These are phyloP conservation scores for Anagyrus pseudococci DNA, from an alignment of 2,888 invertebrate species.

Conservation along the genomic window DNA sequence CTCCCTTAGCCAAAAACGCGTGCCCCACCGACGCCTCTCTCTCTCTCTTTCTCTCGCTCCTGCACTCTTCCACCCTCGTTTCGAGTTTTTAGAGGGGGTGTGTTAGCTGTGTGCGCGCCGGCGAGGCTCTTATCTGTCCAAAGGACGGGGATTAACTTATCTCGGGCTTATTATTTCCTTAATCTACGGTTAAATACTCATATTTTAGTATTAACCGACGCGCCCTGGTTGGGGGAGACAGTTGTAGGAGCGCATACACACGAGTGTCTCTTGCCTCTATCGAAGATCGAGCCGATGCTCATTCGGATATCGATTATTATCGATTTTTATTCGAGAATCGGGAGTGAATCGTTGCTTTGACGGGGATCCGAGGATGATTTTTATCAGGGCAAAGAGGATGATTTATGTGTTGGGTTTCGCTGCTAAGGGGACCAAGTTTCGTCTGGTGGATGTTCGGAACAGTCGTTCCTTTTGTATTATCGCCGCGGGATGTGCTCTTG, in stretches of 20 bases:
- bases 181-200: conserved; percentile 61
- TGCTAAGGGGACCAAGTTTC: conserved; percentile 1
- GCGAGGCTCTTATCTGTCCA: conserved; percentile 51
- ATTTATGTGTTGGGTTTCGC: conserved; percentile 9
- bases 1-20: background rate
- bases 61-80: too few species aligned
- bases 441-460: too few species aligned
- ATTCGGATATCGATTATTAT: conserved; percentile 8
- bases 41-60: conserved; percentile 16
- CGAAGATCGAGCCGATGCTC: conserved; percentile 8
- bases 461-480: too few species aligned
- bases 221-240: conserved; percentile 22
- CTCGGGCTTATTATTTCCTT: conserved; percentile 61
- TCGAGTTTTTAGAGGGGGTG: conserved; percentile 24
- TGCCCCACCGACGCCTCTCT: background rate
- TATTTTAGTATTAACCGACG: conserved; percentile 62
- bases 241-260: conserved; percentile 33
- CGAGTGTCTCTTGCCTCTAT: conserved; percentile 3
- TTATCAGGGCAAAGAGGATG: background rate
- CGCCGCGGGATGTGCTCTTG: too few species aligned
- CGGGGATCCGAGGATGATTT: conserved; percentile 3
- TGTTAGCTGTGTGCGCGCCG: background rate
- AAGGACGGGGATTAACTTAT: conserved; percentile 57
- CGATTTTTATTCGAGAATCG: conserved; percentile 1
- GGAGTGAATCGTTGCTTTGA: conserved; percentile 8